Evolutionary conservation across 2,113 vertebrate species (phyloP), one percentile per base, ranked within the genome.

Genomic region (Nannospalax galili): DNA sequence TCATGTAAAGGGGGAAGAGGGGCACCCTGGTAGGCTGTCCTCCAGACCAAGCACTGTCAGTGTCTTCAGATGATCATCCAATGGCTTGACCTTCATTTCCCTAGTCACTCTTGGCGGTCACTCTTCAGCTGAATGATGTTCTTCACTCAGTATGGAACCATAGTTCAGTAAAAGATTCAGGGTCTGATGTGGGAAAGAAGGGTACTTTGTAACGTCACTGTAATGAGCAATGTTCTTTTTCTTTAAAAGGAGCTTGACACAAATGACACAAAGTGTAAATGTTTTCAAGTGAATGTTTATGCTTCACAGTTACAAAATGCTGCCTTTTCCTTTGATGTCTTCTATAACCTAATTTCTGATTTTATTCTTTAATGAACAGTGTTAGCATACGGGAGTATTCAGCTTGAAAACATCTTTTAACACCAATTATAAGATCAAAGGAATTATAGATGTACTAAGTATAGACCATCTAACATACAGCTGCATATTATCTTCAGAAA

Each of bases 381-480:
- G 96, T 98, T 98, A 96, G 96, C 81, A 45, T 97, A 91, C 98
- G 97, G 98, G 97, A 98, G 97, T 98, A 98, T 98, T 98, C 95
- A 97, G 88, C 78, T 97, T 99, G 98, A 99, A 97, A 99, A 98
- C 94, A 98, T 98, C 96, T 98, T 98, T 98, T 98, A 98, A 98
- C 98, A 98, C 94, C 98, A 98, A 98, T 99, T 99, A 98, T 97
- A 98, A 98, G 91, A 98, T 96, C 97, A 98, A 98, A 98, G 97
- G 85, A 98, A 95, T 95, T 95, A 98, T 97, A 98, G 97, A 98
- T 98, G 92, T 98, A 98, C 91, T 98, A 98, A 99, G 98, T 98
- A 98, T 97, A 98, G 98, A 99, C 98, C 97, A 98, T 96, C 97
- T 98, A 98, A 98, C 97, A 97, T 98, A 98, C 96, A 98, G 97